Evolutionary conservation across 2,888 invertebrate genomes (phyloP), one percentile per base, ranked within the genome.

Genomic region (Leptopilina myrica): DNA sequence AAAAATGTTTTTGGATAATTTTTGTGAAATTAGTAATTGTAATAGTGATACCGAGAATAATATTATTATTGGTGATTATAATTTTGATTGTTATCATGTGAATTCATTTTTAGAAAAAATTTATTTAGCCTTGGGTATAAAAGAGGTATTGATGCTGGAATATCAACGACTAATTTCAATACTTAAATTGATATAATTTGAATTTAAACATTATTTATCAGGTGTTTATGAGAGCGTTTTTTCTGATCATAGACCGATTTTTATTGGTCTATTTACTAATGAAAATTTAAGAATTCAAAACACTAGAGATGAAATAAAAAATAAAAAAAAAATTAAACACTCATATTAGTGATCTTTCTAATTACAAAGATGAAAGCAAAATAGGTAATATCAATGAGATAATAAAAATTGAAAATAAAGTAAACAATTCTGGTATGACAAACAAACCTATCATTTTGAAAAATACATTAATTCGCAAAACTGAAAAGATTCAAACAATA

Each of bases 171-270:
- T 8, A 59, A 59, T n/a, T 15, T 7, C n/a, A 59, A 59, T 59
- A n/a, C 59, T 5, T 15, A 59, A 59, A 59, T 59, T 59, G 59
- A 59, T 59, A 12, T 59, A 59, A 59, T 59, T 15, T n/a, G 15
- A 59, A n/a, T 15, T 59, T 7, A 59, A n/a, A n/a, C 15, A n/a
- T 15, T 59, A 59, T 59, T n/a, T 8, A 59, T 59, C 59, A 59
- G 59, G 59, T 7, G 59, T 59, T 59, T 59, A 59, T 15, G 59
- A 59, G 15, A 59, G n/a, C n/a, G n/a, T 59, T 15, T 59, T 59
- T 59, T 59, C 59, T n/a, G 59, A 59, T 59, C n/a, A 59, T 59
- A 59, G n/a, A 59, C 59, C 59, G 9, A 59, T 59, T 59, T 59
- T 59, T 6, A 59, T 59, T 59, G 15, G 59, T 59, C 7, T 59